Evolutionary conservation across 2,888 invertebrate species (phyloP).

Genomic region (Pogonocherus hispidulus): DNA sequence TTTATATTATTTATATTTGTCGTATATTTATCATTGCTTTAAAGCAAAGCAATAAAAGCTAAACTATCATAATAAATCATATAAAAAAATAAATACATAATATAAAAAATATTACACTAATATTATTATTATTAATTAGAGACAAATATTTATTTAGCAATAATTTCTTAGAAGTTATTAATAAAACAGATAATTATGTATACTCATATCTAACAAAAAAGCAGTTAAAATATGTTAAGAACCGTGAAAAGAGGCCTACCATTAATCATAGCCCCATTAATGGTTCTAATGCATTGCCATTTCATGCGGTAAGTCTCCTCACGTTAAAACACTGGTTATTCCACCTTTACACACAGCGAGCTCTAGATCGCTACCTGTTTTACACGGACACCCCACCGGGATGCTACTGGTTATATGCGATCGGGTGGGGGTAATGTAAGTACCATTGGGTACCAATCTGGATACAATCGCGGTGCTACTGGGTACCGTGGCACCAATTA

Average conservation of each 20-base stretch:
- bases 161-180: background rate
- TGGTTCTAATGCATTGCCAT: constrained; percentile 7
- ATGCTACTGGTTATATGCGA: constrained; percentile 54
- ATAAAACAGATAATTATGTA: background rate
- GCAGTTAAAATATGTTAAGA: constrained; percentile 7
- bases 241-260: constrained; percentile 12
- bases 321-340: constrained; percentile 30
- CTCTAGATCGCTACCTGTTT: constrained; percentile 52
- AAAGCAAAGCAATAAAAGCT: too few relatives aligned
- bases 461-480: constrained; percentile 51
- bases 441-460: constrained; percentile 39
- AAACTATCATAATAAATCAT: too few relatives aligned
- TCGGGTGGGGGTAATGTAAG: constrained; percentile 42
- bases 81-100: too few relatives aligned
- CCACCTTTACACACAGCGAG: constrained; percentile 32
- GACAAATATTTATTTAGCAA: too few relatives aligned
- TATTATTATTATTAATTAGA: too few relatives aligned
- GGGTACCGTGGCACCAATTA: constrained; percentile 55
- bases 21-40: too few relatives aligned
- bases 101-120: too few relatives aligned
- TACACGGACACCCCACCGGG: constrained; percentile 50
- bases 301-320: constrained; percentile 17
- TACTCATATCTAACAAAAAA: background rate
- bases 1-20: too few relatives aligned
- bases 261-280: constrained; percentile 8